Conservation (phyloP, 2,888 invertebrate species). For the Tachina grossa region DNA sequence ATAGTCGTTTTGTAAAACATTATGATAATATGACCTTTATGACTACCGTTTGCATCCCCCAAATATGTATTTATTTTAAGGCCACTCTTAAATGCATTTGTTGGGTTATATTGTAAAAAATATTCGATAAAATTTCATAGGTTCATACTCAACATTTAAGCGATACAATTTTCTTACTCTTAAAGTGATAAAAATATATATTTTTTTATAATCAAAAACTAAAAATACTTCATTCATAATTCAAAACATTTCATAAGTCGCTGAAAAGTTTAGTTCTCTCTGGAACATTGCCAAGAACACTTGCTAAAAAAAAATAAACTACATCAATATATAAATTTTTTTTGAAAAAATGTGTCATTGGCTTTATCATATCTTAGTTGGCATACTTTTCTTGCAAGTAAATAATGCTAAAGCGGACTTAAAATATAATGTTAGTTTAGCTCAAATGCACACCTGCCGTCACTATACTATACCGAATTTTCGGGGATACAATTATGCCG, state of each 20-base stretch:
- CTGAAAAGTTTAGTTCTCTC: slow-evolving; percentile 51
- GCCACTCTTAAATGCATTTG: background rate
- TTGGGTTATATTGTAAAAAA: background rate
- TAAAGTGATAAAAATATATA: slow-evolving; percentile 52
- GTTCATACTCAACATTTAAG: slow-evolving; percentile 24
- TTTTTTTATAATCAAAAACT: background rate
- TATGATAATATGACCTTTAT: too few species aligned
- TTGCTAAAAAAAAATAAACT: slow-evolving; percentile 18
- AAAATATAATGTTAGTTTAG: slow-evolving; percentile 79
- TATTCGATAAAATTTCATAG: slow-evolving; percentile 5
- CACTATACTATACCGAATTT: slow-evolving; percentile 83
- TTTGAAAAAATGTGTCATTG: slow-evolving; percentile 49
- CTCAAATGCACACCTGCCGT: slow-evolving; percentile 83
- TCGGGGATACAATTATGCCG: slow-evolving; percentile 85
- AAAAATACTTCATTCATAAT: slow-evolving; percentile 36
- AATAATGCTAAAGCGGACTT: slow-evolving; percentile 64
- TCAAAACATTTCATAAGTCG: slow-evolving; percentile 31
- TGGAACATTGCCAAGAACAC: slow-evolving; percentile 41
- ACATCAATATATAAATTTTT: background rate
- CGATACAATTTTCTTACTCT: slow-evolving; percentile 56
- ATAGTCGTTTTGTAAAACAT: too few species aligned
- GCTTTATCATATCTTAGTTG: slow-evolving; percentile 49
- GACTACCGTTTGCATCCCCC: too few species aligned
- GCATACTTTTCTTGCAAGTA: slow-evolving; percentile 56
- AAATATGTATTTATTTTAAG: background rate